Percentiles rank a stretch among this genome's conserved stretches.
Evolutionary conservation across 2,113 vertebrate genomes (phyloP).

Genomic region (Harpagus bidentatus): DNA sequence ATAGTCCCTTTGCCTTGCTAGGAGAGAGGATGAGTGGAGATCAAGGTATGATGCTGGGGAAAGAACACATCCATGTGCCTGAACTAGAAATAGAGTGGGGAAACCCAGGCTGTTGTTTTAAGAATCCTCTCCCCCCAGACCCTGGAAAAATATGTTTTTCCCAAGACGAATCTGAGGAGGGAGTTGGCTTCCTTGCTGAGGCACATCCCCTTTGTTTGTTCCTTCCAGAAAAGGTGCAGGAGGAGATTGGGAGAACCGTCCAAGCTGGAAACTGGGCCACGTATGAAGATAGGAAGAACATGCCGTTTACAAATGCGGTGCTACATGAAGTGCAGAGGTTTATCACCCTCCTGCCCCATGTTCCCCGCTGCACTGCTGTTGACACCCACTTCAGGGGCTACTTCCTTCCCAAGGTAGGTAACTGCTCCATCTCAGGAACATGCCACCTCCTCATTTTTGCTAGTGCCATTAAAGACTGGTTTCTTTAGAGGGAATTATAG

Average conservation of each 20-base stretch:
- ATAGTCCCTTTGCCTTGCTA: background rate
- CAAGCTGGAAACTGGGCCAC: constrained; percentile 34
- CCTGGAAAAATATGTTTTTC: background rate
- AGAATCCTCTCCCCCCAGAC: background rate
- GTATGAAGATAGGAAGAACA: constrained; percentile 48
- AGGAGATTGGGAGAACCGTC: constrained; percentile 65
- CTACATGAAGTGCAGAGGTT: constrained; percentile 89
- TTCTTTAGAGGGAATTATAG: background rate
- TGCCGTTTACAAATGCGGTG: constrained; percentile 84
- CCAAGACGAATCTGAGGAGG: background rate
- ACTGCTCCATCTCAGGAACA: background rate
- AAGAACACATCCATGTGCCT: background rate
- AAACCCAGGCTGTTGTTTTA: background rate
- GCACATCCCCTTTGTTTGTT: background rate
- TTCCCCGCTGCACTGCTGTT: constrained; percentile 57
- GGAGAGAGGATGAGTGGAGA: background rate
- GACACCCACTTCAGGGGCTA: constrained; percentile 69
- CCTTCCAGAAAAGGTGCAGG: constrained; percentile 67
- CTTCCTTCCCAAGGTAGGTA: constrained; percentile 75
- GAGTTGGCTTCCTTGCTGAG: background rate
- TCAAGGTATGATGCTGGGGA: background rate
- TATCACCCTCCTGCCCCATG: constrained; percentile 78
- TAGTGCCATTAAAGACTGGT: background rate
- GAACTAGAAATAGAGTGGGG: background rate
- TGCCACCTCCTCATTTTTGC: background rate